Evolutionary conservation across 2,113 vertebrate genomes (phyloP), one percentile per base, ranked within the genome.

Genomic region (Saccopteryx leptura): DNA sequence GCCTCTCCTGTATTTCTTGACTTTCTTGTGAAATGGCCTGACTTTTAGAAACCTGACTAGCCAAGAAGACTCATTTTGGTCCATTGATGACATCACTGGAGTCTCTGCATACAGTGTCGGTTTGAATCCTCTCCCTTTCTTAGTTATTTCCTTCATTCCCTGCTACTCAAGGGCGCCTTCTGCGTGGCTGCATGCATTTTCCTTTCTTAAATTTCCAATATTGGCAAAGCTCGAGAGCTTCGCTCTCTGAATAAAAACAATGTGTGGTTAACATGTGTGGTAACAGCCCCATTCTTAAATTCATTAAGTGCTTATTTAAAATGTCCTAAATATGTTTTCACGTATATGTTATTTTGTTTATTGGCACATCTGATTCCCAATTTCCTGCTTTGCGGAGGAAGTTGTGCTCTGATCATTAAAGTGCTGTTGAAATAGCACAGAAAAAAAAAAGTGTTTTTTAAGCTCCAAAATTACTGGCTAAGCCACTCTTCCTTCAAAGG

Each of bases 281-380:
- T 81, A 81, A 52, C 31, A 75, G 56, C n/a, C 19, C 60, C 60
- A 48, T 82, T 83, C 28, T 68, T 85, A 89, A 95, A 65, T 81
- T 92, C 58, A 60, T 86, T 96, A 93, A 86, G 11, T 69, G 56
- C 52, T 46, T 95, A 71, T 86, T 56, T 33, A 74, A 91, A 89
- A 61, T 52, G 11, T 56, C 72, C 68, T 92, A 89, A 92, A 46
- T 89, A 21, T 65, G 56, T 90, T 94, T 89, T 88, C 89, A 92
- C 18, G 50, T 68, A 52, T 58, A 58, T 69, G 74, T 74, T 85
- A 60, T 93, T 79, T 52, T 78, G 26, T 60, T 71, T 31, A 3
- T 76, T 78, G 81, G 15, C 71, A 61, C 33, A 66, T 58, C 28
- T 61, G 74, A 94, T 33, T 76, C 66, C 83, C 85, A 69, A 63